A percentile compares a stretch with the other conserved stretches of the same genome.
These are phyloP conservation scores for Drosophila incognita DNA, from an alignment of 2,888 invertebrate species.

Conservation along the genomic window DNA sequence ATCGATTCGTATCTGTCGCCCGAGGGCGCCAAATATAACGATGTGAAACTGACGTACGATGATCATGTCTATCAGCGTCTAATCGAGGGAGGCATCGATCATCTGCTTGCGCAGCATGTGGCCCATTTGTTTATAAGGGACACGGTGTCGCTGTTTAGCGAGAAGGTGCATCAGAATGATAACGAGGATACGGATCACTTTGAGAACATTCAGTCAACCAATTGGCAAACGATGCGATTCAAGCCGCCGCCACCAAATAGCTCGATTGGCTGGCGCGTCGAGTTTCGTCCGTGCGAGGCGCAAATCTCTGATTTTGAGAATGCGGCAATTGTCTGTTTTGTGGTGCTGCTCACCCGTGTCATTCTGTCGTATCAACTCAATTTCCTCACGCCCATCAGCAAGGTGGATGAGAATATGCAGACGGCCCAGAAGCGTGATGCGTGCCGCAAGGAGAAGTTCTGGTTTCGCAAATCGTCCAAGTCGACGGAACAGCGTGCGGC, in stretches of 20 bases:
- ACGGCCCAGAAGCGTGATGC: constrained; percentile 97
- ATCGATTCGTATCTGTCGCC: constrained; percentile 98
- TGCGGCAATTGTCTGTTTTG: constrained; percentile 98
- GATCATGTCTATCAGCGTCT: constrained; percentile 92
- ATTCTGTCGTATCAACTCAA: constrained; percentile 98
- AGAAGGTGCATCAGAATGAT: constrained; percentile 97
- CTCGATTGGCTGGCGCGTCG: constrained; percentile 99
- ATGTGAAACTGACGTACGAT: constrained; percentile 95
- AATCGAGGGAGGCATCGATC: constrained; percentile 95
- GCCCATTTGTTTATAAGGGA: constrained; percentile 99
- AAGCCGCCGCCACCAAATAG: constrained; percentile 99
- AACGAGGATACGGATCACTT: constrained; percentile 98
- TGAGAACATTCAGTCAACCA: constrained; percentile 99
- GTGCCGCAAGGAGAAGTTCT: constrained; percentile 93
- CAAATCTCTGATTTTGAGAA: constrained; percentile 99
- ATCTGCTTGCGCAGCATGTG: constrained; percentile 96
- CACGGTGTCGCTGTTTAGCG: constrained; percentile 96
- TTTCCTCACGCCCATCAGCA: constrained; percentile 98
- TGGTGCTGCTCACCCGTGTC: constrained; percentile 97
- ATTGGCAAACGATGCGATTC: constrained; percentile 99
- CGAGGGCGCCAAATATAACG: constrained; percentile 95
- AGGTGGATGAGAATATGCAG: constrained; percentile 98
- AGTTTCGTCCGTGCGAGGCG: constrained; percentile 99
- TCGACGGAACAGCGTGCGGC: constrained; percentile 67
- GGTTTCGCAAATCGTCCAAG: constrained; percentile 94